These are phyloP conservation scores for Dicycla oo DNA, from an alignment of 2,888 invertebrate genomes.

Conservation along the genomic window DNA sequence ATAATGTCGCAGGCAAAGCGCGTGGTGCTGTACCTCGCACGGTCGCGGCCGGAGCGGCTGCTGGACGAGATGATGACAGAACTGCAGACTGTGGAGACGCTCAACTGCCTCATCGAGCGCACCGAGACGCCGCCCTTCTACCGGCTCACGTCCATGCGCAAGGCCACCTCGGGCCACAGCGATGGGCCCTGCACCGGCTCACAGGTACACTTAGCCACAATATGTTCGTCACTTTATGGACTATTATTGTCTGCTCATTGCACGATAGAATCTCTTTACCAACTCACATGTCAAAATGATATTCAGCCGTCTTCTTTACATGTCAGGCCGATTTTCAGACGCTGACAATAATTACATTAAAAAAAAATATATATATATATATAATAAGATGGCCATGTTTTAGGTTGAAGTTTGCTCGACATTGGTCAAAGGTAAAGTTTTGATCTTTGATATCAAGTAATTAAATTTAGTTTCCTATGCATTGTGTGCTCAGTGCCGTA, in stretches of 20 bases:
- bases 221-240: not conserved
- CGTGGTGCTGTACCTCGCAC: constrained; percentile 97
- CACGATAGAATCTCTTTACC: not conserved
- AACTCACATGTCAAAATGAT: too few species aligned
- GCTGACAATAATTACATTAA: too few species aligned
- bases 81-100: constrained; percentile 98
- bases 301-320: too few species aligned
- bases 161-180: constrained; percentile 93
- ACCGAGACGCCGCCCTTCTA: constrained; percentile 99
- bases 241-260: not conserved
- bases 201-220: constrained; percentile 73
- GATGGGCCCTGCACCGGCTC: constrained; percentile 86
- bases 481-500: too few species aligned
- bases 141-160: constrained; percentile 97
- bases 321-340: too few species aligned
- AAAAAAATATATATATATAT: too few species aligned
- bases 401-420: too few species aligned
- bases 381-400: too few species aligned
- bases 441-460: too few species aligned
- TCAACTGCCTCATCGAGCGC: constrained; percentile 98
- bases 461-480: too few species aligned
- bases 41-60: constrained; percentile 97
- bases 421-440: too few species aligned
- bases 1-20: constrained; percentile 95
- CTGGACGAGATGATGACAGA: constrained; percentile 99